phyloP scores from a whole-genome alignment of 2,888 invertebrate species.

The Arrhopalites spinosus region DNA sequence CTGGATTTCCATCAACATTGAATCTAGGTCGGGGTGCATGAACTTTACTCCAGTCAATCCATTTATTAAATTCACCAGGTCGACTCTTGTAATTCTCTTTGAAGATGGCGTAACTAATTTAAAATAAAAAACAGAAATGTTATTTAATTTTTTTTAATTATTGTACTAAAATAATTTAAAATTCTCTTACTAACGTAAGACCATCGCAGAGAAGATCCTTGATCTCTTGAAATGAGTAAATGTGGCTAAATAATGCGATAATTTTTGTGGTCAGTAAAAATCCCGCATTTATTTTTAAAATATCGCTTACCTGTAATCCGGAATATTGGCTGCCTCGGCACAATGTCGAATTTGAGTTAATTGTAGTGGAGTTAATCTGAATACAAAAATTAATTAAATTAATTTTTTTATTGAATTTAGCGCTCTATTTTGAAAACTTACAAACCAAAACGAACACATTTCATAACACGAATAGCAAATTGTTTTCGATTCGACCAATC shows the following conservation, averaged over 20 bases:
- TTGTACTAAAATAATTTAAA: constrained; percentile 64
- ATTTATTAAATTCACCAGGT: constrained; percentile 47
- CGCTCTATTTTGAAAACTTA: no score
- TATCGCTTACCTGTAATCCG: no score
- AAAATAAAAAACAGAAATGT: background rate
- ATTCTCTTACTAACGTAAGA: constrained; percentile 67
- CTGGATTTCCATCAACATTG: constrained; percentile 7
- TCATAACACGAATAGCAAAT: constrained; percentile 67
- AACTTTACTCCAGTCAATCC: constrained; percentile 46
- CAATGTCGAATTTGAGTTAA: constrained; percentile 77
- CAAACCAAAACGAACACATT: constrained; percentile 76
- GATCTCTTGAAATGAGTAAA: constrained; percentile 70
- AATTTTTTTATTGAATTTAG: no score
- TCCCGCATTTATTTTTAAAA: no score
- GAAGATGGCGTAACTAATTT: constrained; percentile 45
- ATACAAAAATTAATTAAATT: no score
- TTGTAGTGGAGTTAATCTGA: constrained; percentile 77
- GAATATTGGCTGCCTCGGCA: constrained; percentile 65
- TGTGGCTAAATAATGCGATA: no score
- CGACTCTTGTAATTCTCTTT: constrained; percentile 44
- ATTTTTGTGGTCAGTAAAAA: no score
- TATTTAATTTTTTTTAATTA: constrained; percentile 57
- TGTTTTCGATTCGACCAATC: constrained; percentile 70
- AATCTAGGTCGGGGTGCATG: constrained; percentile 36
- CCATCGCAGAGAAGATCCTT: constrained; percentile 81